Evolutionary conservation across 2,797 vertebrate species (phyloP), one percentile per base, ranked within the genome.

Genomic region (Anguilla pacifica): DNA sequence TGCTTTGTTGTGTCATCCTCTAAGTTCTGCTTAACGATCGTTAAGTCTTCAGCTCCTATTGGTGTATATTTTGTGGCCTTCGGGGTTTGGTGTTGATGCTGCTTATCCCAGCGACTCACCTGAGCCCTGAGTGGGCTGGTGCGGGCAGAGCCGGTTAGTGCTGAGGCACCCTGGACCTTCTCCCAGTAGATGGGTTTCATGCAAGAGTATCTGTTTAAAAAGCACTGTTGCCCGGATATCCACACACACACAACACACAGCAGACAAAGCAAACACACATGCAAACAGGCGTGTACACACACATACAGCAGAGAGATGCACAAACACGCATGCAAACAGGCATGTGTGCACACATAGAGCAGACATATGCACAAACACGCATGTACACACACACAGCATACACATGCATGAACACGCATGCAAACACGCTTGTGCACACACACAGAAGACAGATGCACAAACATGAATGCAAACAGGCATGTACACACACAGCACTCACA

Each of bases 91-190:
- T 61, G 64, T n/a, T n/a, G 83, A 43, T 49, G 13, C 59, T 49
- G 59, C 84, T 64, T 70, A 13, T 85, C 83, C n/a, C 83, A 55
- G 82, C 49, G 82, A 31, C 53, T 84, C 82, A 13, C 22, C 25
- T 17, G 53, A 1, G 35, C 6, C 22, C 31, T 49, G 17, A 70
- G 61, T 19, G 31, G 28, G 11, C 84, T 49, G 59, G 19, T 9
- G 35, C 2, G 7, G 59, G 25, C 28, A 28, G 55, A 19, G 28
- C 15, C 13, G 43, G 19, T 51, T n/a, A 51, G 46, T 49, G 10
- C 79, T 51, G 79, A 82, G 39, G 3, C 74, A 43, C 31, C 11
- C 28, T 2, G 74, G 39, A 15, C 7, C 74, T 17, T 79, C 31
- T 13, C 11, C 79, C 22, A 3, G 49, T 19, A 82, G 79, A 82